Percentiles rank a stretch among this genome's conserved stretches.
Evolutionary conservation across 2,797 vertebrate genomes (phyloP).

Genomic region (Alauda arvensis): DNA sequence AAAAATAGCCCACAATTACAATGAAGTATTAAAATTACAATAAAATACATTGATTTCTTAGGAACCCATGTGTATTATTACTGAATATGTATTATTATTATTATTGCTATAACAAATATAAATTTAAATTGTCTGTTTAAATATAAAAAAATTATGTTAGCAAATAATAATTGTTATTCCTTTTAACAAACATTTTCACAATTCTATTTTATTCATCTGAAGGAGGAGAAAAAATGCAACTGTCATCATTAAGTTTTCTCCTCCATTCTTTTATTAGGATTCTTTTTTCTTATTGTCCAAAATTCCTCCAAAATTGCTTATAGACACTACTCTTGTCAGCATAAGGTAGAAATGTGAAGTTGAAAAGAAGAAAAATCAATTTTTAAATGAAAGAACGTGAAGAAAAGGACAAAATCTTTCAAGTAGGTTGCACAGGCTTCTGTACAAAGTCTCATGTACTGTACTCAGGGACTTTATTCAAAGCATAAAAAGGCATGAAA

Average conservation of each 20-base stretch:
- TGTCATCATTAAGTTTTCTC: not conserved
- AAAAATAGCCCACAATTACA: not conserved
- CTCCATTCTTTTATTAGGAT: not conserved
- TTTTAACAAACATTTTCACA: not conserved
- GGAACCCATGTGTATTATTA: not conserved
- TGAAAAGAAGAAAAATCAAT: not conserved
- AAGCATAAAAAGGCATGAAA: not conserved
- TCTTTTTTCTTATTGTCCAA: not conserved
- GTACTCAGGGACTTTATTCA: not conserved
- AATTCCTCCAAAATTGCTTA: not conserved
- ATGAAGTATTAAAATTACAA: not conserved
- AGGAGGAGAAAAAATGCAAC: not conserved
- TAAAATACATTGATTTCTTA: not conserved
- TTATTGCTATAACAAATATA: too few relatives aligned
- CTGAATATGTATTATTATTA: not conserved
- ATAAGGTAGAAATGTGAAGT: not conserved
- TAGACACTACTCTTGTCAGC: not conserved
- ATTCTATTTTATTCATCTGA: not conserved
- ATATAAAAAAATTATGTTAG: not conserved
- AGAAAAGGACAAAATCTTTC: not conserved
- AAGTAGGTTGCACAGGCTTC: not conserved
- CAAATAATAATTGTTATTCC: not conserved
- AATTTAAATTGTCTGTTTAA: not conserved
- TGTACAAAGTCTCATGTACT: not conserved
- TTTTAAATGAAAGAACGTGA: not conserved